Evolutionary conservation across 2,888 invertebrate species (phyloP), one percentile per base, ranked within the genome.

Genomic region (Trichogramma evanescens): DNA sequence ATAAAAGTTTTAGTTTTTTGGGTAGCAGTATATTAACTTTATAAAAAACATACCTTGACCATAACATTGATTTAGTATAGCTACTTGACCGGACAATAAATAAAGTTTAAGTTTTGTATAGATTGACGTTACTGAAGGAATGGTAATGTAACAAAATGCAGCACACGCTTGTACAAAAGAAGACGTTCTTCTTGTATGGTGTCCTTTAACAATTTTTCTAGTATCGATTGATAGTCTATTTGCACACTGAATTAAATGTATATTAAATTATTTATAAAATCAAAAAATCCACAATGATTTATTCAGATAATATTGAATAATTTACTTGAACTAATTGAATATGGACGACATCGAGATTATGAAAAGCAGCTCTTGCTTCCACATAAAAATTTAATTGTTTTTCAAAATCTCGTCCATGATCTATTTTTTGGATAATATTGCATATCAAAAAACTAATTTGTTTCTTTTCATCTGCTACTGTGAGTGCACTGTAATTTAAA

Each of bases 61-160:
- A 58, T 93, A 83, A 75, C 95, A 95, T 70, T 89, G 87, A 81
- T 94, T 95, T 59, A 90, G 83, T 63, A 96, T 81, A 39, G 95
- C 93, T 50, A 93, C 89, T 80, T 94, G 93, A 13, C 93, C 95
- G 9, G 91, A 89, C 6, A 92, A 81, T 60, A 95, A 82, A 81
- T 95, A 95, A 53, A 97, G 83, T 69, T 91, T 89, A 69, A 95
- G 84, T 72, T 90, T 85, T 39, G 86, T 83, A 63, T 89, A 85
- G n/a, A 88, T 83, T 62, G 89, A 89, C 69, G 84, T 86, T 74
- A 98, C 85, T 9, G 96, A 96, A n/a, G 98, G 98, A 75, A 95
- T 91, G 6, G 97, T 97, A 64, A 98, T 95, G 79, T 89, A 97
- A 78, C 91, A 89, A 80, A 93, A 98, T 0, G 98, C 97, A 50